Base-by-base conservation (phyloP, 2,113 vertebrate species). In the Mystacornis crossleyi region DNA sequence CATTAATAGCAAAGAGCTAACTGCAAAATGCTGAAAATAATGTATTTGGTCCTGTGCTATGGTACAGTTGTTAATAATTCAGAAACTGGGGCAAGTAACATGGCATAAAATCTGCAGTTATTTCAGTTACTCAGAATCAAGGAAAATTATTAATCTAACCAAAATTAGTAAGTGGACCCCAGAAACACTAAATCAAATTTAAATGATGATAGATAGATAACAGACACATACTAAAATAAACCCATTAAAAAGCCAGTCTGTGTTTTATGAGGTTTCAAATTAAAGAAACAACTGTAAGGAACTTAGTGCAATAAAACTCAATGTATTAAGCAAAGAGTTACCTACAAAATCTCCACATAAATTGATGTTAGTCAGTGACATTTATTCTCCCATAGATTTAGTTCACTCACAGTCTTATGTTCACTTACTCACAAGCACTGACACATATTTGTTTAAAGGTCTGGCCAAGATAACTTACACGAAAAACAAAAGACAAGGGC, bases 181-280 rank as follows among this genome's bases (percentile, higher is more conserved):
- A 21, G 61, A 95, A 89, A 80, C 10, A 50, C 25, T 67, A 64
- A 55, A 78, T 53, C 34, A 65, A 61, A n/a, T 69, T 86, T 86
- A 75, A 83, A 60, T 38, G 0, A 51, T 51, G 47, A 55, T 5
- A 94, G 34, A 61, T 11, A 81, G 24, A 62, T n/a, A 80, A 65
- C n/a, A 60, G 38, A 72, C 11, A 55, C 5, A 29, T 14, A 67
- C 9, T 48, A 67, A 79, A 82, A 85, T 9, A 82, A 92, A 86
- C 4, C 5, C 8, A 47, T 23, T 2, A 4, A 43, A 36, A 51
- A 50, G 0, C 3, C 4, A 48, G 3, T 14, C 18, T 42, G 3
- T 48, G 24, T 36, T 85, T 86, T 40, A 58, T 43, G 31, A 51
- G 14, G 6, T 72, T 94, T 72, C 82, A 88, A 85, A 79, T 47